A percentile compares a stretch with the other conserved stretches of the same genome.
phyloP scores from a whole-genome alignment of 1,140 invertebrate genomes.

The Drosophila repletoides region DNA sequence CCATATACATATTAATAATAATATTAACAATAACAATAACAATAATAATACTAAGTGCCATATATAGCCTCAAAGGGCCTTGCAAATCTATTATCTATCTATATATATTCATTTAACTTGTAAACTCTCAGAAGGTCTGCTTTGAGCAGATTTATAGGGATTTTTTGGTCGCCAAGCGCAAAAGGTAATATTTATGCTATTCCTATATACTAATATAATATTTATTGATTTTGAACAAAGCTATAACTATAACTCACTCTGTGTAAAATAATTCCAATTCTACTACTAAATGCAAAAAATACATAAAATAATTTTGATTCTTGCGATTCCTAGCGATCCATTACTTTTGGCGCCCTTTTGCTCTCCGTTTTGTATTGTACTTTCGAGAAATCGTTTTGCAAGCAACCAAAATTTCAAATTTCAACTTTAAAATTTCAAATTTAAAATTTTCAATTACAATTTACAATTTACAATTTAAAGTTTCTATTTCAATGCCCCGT shows the following conservation, averaged over 20 bases:
- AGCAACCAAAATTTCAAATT: conserved; percentile 32
- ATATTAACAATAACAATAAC: not conserved
- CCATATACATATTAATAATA: conserved; percentile 8
- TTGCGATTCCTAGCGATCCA: conserved; percentile 48
- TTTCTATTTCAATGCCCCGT: too few species aligned
- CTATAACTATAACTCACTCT: too few species aligned
- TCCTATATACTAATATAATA: conserved; percentile 12
- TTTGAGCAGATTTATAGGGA: conserved; percentile 3
- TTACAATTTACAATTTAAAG: conserved; percentile 15
- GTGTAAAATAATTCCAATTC: not conserved
- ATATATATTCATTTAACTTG: not conserved
- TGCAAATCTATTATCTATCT: conserved; percentile 1
- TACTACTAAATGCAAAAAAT: conserved; percentile 25
- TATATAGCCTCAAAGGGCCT: not conserved
- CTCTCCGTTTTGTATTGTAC: conserved; percentile 30
- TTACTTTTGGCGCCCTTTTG: conserved; percentile 53
- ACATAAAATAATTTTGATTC: conserved; percentile 48
- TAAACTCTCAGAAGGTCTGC: not conserved
- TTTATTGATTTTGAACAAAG: not conserved
- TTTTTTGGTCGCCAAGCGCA: conserved; percentile 10
- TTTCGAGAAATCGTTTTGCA: conserved; percentile 33
- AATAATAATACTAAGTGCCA: too few species aligned
- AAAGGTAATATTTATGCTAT: conserved; percentile 60
- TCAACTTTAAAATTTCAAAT: conserved; percentile 10
- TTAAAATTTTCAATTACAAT: conserved; percentile 24